Conservation (phyloP, 1,140 invertebrate species). For the Drosophila parvula region DNA sequence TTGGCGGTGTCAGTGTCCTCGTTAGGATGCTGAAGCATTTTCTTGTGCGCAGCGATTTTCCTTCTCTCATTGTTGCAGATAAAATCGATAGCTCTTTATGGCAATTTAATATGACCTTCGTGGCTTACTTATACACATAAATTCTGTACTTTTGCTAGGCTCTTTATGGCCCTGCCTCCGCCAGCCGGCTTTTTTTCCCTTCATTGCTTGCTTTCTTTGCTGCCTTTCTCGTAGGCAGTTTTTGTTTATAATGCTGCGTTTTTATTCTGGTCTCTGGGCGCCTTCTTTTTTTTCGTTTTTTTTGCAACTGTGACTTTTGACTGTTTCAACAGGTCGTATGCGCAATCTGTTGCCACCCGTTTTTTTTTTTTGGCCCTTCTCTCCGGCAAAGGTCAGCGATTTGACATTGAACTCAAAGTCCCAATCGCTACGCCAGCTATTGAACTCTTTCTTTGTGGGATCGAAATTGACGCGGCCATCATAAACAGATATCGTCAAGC, state of each 20-base stretch:
- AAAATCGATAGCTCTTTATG: conserved; percentile 84
- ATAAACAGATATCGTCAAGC: conserved; percentile 26
- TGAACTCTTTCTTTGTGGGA: conserved; percentile 43
- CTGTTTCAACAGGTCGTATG: conserved; percentile 69
- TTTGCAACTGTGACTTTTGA: conserved; percentile 45
- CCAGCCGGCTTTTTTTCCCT: background rate
- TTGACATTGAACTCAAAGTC: conserved; percentile 55
- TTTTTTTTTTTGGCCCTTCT: conserved; percentile 26
- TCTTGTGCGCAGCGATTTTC: conserved; percentile 80
- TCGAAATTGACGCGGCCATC: conserved; percentile 14
- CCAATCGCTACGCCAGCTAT: conserved; percentile 18
- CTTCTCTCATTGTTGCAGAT: conserved; percentile 76
- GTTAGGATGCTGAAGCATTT: conserved; percentile 71
- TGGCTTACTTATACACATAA: conserved; percentile 74
- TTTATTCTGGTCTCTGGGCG: conserved; percentile 45
- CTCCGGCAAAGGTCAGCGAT: conserved; percentile 37
- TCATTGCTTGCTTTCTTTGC: conserved; percentile 6
- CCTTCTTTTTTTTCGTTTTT: conserved; percentile 42
- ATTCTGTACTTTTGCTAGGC: conserved; percentile 52
- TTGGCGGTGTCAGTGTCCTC: conserved; percentile 80
- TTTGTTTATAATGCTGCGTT: conserved; percentile 58
- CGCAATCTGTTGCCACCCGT: conserved; percentile 44
- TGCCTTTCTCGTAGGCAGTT: conserved; percentile 59
- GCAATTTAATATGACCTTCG: conserved; percentile 84
- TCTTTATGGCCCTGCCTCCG: conserved; percentile 50